phyloP scores from a whole-genome alignment of 2,113 vertebrate genomes.

The Rattus rattus region DNA sequence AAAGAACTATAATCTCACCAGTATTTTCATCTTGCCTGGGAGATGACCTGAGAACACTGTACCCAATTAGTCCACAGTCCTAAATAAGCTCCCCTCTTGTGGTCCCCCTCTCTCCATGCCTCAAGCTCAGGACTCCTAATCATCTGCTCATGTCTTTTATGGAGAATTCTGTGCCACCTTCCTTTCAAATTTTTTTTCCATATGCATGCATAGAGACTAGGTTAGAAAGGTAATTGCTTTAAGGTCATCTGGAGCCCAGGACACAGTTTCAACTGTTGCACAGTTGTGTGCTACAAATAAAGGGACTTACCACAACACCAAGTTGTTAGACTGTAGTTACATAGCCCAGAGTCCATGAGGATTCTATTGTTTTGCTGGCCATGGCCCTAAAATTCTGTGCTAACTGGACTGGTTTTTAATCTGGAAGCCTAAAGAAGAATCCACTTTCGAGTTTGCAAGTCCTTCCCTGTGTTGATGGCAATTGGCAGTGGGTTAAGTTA shows the following conservation, averaged over 20 bases:
- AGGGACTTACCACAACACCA: background rate
- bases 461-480: background rate
- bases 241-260: background rate
- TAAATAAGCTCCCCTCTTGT: accelerated
- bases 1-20: background rate
- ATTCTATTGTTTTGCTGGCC: background rate
- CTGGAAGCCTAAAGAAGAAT: background rate
- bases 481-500: background rate
- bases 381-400: background rate
- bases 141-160: background rate
- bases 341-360: background rate
- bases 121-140: background rate
- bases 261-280: background rate
- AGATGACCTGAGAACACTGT: accelerated
- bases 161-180: background rate
- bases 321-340: background rate
- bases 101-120: background rate
- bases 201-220: background rate
- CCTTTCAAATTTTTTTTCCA: background rate
- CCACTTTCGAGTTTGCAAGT: background rate
- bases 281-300: background rate
- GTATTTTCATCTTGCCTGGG: background rate
- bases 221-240: background rate
- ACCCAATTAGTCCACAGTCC: background rate
- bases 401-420: background rate